Evolutionary conservation across 92 coral and sea anemone genomes (phyloP), one percentile per base, ranked within the genome.

Genomic region (Plumapathes pennacea): DNA sequence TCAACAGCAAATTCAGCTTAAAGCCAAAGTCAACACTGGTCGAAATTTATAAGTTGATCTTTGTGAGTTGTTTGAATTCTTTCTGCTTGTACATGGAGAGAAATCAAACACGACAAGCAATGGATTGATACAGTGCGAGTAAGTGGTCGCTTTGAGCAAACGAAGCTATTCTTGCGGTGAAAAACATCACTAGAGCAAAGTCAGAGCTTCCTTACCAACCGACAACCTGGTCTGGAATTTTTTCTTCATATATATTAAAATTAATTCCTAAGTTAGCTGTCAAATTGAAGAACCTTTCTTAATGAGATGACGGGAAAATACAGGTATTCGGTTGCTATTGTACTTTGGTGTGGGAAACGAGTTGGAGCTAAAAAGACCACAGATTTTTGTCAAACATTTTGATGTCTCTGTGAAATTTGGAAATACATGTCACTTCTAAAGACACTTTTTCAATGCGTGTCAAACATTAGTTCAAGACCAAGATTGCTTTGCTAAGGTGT

Each of bases 401-500:
- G n/a, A n/a, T n/a, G n/a, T n/a, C n/a, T n/a, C n/a, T n/a, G 41
- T 13, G 18, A 41, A 43, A 60, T 37, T 54, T 5, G 43, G 46
- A 60, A 60, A 43, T 37, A 40, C 43, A 44, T 26, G 52, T 18
- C n/a, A n/a, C n/a, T n/a, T n/a, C n/a, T n/a, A 48, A 54, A 77
- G 78, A 87, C 82, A 67, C 54, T 76, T 24, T 41, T 62, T 72
- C 60, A 66, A 77, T 40, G 57, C 17, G 83, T 87, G 96, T 87
- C 96, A 87, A 72, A 73, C 62, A 31, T 72, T 75, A 86, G 83
- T 55, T 84, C 82, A 87, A 87, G 76, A 64, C 37, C 34, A 38
- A 89, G 83, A 87, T 87, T 87, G 96, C 83, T 72, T 53, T 56
- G 53, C 71, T 62, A 83, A 87, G 96, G 90, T 87, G 96, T 68